Percentiles rank a stretch among this genome's conserved stretches.
phyloP scores from a whole-genome alignment of 1,140 invertebrate species.

The Aplysia californica region DNA sequence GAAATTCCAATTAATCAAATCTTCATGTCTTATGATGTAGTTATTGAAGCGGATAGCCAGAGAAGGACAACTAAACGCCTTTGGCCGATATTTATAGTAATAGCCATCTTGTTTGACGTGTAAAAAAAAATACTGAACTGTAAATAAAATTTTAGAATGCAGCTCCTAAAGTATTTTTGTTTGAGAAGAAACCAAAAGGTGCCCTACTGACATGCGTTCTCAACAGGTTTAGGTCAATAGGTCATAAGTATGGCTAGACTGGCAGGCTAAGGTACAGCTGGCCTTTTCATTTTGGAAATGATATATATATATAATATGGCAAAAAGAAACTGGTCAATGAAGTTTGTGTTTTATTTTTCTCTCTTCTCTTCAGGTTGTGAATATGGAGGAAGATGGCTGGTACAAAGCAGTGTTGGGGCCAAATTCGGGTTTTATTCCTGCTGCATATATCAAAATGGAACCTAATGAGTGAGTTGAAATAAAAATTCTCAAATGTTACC shows the following conservation, averaged over 20 bases:
- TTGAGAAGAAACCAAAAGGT: not conserved
- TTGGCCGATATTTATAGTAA: too few species aligned
- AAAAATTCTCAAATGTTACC: not conserved
- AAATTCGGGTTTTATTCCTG: constrained; percentile 17
- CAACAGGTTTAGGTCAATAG: not conserved
- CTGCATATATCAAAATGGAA: constrained; percentile 17
- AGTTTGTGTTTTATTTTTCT: not conserved
- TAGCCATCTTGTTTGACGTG: too few species aligned
- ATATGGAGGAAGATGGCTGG: constrained; percentile 14
- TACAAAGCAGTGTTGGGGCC: constrained; percentile 8
- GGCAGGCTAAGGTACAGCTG: not conserved
- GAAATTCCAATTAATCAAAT: too few species aligned
- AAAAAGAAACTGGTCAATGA: too few species aligned
- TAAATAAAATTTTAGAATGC: too few species aligned
- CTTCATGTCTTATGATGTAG: too few species aligned
- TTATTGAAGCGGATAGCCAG: too few species aligned
- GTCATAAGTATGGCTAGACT: not conserved
- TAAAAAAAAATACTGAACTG: too few species aligned
- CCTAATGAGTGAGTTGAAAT: constrained; percentile 18
- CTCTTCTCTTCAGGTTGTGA: not conserved
- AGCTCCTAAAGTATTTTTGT: too few species aligned
- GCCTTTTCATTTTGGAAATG: not conserved
- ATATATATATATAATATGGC: not conserved
- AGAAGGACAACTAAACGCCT: too few species aligned
- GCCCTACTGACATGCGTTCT: not conserved